A percentile compares a stretch with the other conserved stretches of the same genome.
Conservation (phyloP, 92 coral and sea anemone genomes). For the Epizoanthus rinbou region DNA sequence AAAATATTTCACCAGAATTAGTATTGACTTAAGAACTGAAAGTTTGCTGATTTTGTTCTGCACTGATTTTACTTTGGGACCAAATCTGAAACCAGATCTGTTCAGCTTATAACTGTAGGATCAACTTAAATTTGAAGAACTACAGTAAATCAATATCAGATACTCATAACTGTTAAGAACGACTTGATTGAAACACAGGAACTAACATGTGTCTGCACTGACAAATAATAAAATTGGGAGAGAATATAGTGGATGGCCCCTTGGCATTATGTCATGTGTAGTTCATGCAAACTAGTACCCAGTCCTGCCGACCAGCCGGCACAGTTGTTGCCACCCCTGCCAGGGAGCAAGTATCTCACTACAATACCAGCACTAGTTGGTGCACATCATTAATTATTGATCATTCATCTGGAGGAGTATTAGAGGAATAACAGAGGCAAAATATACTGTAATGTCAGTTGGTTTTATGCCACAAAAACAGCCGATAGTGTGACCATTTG, state of each 20-base stretch:
- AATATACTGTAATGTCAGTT: constrained; percentile 4
- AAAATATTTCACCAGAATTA: no score
- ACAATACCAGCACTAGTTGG: not conserved
- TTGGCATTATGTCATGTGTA: constrained; percentile 39
- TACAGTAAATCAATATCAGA: not conserved
- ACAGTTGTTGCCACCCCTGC: not conserved
- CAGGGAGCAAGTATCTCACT: not conserved
- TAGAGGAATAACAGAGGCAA: not conserved
- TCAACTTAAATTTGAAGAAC: no score
- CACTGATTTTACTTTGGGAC: no score
- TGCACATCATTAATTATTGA: constrained; percentile 33
- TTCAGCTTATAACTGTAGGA: no score
- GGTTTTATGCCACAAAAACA: constrained; percentile 5
- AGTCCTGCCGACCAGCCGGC: constrained; percentile 28
- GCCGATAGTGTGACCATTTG: not conserved
- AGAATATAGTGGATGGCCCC: not conserved
- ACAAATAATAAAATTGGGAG: not conserved
- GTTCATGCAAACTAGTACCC: constrained; percentile 72
- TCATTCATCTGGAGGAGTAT: constrained; percentile 14
- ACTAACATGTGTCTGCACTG: not conserved
- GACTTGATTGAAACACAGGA: constrained; percentile 10
- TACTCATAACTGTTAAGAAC: not conserved
- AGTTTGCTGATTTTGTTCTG: no score
- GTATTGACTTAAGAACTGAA: no score
- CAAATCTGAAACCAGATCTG: no score